Evolutionary conservation across 2,113 vertebrate genomes (phyloP), one percentile per base, ranked within the genome.

Genomic region (Chelonoidis abingdonii): DNA sequence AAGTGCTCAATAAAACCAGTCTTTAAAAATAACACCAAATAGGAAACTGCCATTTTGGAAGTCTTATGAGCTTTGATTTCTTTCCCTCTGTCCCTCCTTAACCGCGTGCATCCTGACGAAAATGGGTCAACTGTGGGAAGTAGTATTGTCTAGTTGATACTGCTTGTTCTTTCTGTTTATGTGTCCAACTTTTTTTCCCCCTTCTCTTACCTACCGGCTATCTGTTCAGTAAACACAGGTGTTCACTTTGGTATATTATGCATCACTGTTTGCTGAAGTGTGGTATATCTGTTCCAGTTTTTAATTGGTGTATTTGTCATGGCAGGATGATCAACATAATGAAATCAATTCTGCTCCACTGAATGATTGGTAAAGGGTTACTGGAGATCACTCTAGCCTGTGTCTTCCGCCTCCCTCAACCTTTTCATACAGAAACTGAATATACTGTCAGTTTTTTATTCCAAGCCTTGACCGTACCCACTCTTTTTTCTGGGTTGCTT

Each of bases 101-200:
- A 76, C 80, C 50, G 62, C 29, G 25, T 93, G 50, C 57, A 78
- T 87, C 49, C 56, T 29, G 53, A 53, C 4, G 35, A 47, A 92
- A 72, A 8, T 2, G 21, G 44, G 5, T 2, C 5, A 29, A 44
- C 12, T 89, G 49, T 91, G 5, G 7, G 21, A 4, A 56, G n/a
- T 27, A 53, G 53, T 0, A 1, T 12, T 0, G 0, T 81, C 35
- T 8, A 88, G 53, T 21, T 89, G 69, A 31, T 76, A 27, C 24
- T 78, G 38, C 4, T 65, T 78, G 4, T 0, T 0, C 49, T 80
- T 65, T 25, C 5, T 69, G 5, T 8, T 4, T 72, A 10, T 19
- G 10, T 24, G 0, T 0, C 0, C 31, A 78, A 16, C 27, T 83
- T 5, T 54, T 41, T 62, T 4, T 17, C 5, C 41, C 38, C 41